Base-by-base conservation (phyloP, 2,888 invertebrate genomes). In the Neoaliturus tenellus region DNA sequence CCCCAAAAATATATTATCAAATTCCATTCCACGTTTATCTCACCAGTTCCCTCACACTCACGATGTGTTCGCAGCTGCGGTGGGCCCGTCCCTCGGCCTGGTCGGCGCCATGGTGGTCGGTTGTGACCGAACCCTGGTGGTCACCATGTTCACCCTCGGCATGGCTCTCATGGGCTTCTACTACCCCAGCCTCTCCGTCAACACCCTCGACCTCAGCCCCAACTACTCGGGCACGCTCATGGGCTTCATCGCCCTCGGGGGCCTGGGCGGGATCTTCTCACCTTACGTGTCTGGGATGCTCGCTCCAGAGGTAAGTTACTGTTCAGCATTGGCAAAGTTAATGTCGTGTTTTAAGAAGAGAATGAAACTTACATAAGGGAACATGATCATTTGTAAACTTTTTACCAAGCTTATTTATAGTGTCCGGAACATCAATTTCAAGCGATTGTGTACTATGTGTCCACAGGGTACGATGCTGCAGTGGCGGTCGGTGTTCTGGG, bases 401-500 rank as follows among this genome's bases (percentile, higher is more conserved):
- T n/a, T n/a, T n/a, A n/a, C n/a, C n/a, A n/a, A n/a, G n/a, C n/a
- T n/a, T n/a, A n/a, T n/a, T n/a, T n/a, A n/a, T n/a, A n/a, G n/a
- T n/a, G n/a, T n/a, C n/a, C n/a, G n/a, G n/a, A n/a, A n/a, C n/a
- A n/a, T n/a, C n/a, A n/a, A n/a, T n/a, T n/a, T n/a, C n/a, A n/a
- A n/a, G n/a, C n/a, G n/a, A n/a, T n/a, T n/a, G n/a, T n/a, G n/a
- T n/a, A n/a, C n/a, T n/a, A n/a, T n/a, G n/a, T n/a, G n/a, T n/a
- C n/a, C n/a, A 2, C 81, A 88, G 88, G 86, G 85, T 23, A 86
- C 87, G 85, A 88, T 95, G 17, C 89, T 90, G 28, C 93, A 96
- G 91, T 97, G 97, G 97, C 92, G 95, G 17, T 88, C 92, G 0
- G 96, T 96, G 0, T 96, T 97, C 89, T 96, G 96, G 95, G 94